phyloP scores from a whole-genome alignment of 1,140 invertebrate species.

The Conus betulinus region DNA sequence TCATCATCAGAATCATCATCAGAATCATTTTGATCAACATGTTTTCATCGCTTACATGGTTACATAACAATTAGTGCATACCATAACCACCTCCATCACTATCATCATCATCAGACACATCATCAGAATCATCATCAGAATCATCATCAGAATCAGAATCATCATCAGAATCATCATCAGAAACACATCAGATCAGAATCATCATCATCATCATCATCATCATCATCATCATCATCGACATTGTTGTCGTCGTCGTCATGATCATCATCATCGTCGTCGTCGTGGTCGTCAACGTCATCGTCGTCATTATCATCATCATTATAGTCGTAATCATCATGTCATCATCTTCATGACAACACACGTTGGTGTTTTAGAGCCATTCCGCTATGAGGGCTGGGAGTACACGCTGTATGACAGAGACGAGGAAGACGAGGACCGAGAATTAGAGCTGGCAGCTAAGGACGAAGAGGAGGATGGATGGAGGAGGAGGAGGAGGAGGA shows the following conservation, averaged over 20 bases:
- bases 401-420: constrained; percentile 68
- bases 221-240: no score
- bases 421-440: constrained; percentile 73
- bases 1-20: not conserved
- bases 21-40: not conserved
- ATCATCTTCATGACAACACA: not conserved
- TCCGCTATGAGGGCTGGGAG: constrained; percentile 66
- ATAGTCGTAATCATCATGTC: not conserved
- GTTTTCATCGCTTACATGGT: no score
- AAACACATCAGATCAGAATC: no score
- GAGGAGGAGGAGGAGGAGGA: constrained; percentile 19
- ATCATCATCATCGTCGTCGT: no score
- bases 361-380: constrained; percentile 49
- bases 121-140: no score
- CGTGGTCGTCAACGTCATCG: not conserved
- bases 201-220: no score
- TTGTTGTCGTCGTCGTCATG: no score
- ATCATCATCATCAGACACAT: not conserved
- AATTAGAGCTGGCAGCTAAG: constrained; percentile 58
- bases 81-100: not conserved
- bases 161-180: no score
- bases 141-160: no score
- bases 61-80: not conserved
- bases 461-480: constrained; percentile 66
- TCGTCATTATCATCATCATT: not conserved